Percentiles rank a stretch among this genome's conserved stretches.
Conservation (phyloP, 2,888 invertebrate genomes). For the Agonopterix heracliana region DNA sequence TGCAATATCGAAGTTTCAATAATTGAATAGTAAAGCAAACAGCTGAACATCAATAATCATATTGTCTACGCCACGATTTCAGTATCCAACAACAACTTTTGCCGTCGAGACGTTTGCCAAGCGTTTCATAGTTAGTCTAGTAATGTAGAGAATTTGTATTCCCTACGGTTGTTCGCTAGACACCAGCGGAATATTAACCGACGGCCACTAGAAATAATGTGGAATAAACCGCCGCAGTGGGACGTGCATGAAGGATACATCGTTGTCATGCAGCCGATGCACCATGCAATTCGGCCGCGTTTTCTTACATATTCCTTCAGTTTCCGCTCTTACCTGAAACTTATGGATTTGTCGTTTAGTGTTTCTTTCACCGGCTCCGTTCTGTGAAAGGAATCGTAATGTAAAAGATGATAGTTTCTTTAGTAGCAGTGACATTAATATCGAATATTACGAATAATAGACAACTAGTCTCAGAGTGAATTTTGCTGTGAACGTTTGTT, state of each 20-base stretch:
- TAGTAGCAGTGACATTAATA: too few relatives aligned
- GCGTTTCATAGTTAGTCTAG: slow-evolving; percentile 37
- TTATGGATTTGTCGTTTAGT: slow-evolving; percentile 13
- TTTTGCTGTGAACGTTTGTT: too few relatives aligned
- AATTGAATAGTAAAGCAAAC: slow-evolving; percentile 2
- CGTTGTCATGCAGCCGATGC: slow-evolving; percentile 28
- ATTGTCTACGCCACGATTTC: slow-evolving; percentile 2
- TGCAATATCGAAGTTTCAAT: background rate
- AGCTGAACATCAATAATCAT: slow-evolving; percentile 1
- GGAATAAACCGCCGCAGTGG: slow-evolving; percentile 59
- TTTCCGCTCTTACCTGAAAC: slow-evolving; percentile 9
- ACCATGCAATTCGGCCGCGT: slow-evolving; percentile 9
- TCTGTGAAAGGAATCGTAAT: slow-evolving; percentile 5
- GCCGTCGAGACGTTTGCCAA: slow-evolving; percentile 43
- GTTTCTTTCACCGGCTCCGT: slow-evolving; percentile 7
- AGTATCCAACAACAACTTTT: slow-evolving; percentile 13
- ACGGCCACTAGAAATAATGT: slow-evolving; percentile 56
- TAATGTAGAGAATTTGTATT: slow-evolving; percentile 56
- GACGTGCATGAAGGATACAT: slow-evolving; percentile 52
- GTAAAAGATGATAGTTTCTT: background rate
- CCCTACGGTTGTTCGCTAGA: slow-evolving; percentile 42
- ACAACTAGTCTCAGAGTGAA: too few relatives aligned
- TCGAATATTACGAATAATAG: too few relatives aligned
- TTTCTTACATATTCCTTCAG: slow-evolving; percentile 3
- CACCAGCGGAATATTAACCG: slow-evolving; percentile 60